These are phyloP conservation scores for Melanophora roralis DNA, from an alignment of 2,888 invertebrate genomes.

Conservation along the genomic window DNA sequence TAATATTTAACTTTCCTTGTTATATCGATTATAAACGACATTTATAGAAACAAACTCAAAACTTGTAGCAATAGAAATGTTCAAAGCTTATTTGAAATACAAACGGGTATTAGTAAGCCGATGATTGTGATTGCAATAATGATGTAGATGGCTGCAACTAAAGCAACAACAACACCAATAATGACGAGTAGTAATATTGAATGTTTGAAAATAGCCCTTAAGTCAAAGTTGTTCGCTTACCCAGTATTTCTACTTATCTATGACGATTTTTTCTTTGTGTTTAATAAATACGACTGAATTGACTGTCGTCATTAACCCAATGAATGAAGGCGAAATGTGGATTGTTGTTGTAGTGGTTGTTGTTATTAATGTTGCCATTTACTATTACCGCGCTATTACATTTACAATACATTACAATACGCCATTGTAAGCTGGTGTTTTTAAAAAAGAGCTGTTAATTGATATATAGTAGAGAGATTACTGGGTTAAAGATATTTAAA, in stretches of 20 bases:
- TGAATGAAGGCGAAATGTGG: conserved; percentile 43
- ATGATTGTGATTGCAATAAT: conserved; percentile 13
- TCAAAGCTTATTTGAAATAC: conserved; percentile 33
- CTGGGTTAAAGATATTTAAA: too few species aligned
- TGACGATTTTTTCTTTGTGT: conserved; percentile 2
- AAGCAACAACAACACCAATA: conserved; percentile 5
- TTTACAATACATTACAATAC: conserved; percentile 31
- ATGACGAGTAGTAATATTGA: not conserved
- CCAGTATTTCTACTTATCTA: conserved; percentile 43
- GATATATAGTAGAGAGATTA: not conserved
- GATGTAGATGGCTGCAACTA: conserved; percentile 10
- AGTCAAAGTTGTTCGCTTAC: conserved; percentile 26
- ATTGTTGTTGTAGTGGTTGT: conserved; percentile 16
- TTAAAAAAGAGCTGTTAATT: not conserved
- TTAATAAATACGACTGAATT: conserved; percentile 35
- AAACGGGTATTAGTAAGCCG: too few species aligned
- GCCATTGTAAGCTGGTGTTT: not conserved
- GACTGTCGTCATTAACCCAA: conserved; percentile 36
- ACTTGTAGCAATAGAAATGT: conserved; percentile 24
- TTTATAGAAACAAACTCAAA: conserved; percentile 39
- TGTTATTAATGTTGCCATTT: conserved; percentile 42
- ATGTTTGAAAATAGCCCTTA: conserved; percentile 16
- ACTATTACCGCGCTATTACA: conserved; percentile 45
- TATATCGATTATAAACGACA: conserved; percentile 54
- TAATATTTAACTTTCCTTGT: conserved; percentile 36